Conservation (phyloP, 2,888 invertebrate genomes). For the Leptodirus hochenwartii region DNA sequence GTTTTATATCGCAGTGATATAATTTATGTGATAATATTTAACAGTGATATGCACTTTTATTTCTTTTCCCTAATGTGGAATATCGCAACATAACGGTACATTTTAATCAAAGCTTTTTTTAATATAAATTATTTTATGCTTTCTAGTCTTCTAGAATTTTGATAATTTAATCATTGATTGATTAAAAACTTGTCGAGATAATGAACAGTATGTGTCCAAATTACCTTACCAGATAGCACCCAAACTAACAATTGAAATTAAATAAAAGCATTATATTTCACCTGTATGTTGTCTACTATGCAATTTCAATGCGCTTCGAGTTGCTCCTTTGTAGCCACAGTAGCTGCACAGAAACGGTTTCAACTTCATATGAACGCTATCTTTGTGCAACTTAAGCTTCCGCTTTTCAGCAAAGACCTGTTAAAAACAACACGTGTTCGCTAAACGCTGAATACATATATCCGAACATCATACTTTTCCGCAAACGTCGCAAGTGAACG, state of each 20-base stretch:
- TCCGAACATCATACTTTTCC: neutral
- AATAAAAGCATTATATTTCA: constrained; percentile 20
- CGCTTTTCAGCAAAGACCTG: constrained; percentile 37
- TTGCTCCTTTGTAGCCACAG: constrained; percentile 47
- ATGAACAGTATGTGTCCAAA: too few relatives aligned
- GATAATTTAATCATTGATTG: too few relatives aligned
- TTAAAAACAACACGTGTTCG: constrained; percentile 30
- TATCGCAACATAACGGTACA: too few relatives aligned
- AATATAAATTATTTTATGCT: too few relatives aligned
- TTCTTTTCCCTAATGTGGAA: too few relatives aligned
- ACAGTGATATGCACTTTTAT: too few relatives aligned
- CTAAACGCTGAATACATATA: constrained; percentile 36
- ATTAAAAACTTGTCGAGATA: too few relatives aligned
- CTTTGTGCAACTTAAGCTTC: constrained; percentile 34
- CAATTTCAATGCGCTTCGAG: constrained; percentile 43
- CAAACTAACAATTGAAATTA: neutral
- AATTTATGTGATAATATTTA: too few relatives aligned
- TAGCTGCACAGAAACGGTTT: constrained; percentile 46
- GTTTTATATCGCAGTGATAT: too few relatives aligned
- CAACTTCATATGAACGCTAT: constrained; percentile 46
- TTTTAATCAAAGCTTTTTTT: too few relatives aligned
- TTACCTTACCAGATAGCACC: constrained; percentile 1
- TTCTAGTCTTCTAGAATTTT: too few relatives aligned
- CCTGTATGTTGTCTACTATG: constrained; percentile 56
- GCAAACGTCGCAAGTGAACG: neutral